Percentiles rank a stretch among this genome's conserved stretches.
Conservation (phyloP, 2,888 invertebrate genomes). For the Biston stratarius region DNA sequence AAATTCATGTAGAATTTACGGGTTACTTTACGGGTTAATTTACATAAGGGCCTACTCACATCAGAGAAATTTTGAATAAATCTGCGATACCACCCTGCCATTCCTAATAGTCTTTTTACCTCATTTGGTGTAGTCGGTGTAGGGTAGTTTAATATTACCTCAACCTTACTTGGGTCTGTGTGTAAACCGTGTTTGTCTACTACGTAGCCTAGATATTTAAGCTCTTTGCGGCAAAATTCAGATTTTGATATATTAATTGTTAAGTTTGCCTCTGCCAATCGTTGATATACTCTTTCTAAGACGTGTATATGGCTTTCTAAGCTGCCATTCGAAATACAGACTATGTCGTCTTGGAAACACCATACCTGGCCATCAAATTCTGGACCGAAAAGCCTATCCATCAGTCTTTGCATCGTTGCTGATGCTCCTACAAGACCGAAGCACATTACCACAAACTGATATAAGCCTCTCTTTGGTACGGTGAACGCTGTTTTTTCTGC, state of each 20-base stretch:
- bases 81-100: too few species aligned
- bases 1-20: too few species aligned
- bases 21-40: too few species aligned
- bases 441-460: constrained; percentile 17
- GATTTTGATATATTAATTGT: constrained; percentile 2
- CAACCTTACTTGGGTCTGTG: background rate
- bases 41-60: too few species aligned
- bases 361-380: constrained; percentile 11
- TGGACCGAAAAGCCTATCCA: constrained; percentile 20
- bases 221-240: background rate
- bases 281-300: background rate
- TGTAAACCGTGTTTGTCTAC: background rate
- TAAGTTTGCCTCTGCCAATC: background rate
- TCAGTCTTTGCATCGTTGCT: constrained; percentile 29
- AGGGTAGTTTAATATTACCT: too few species aligned
- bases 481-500: constrained; percentile 29
- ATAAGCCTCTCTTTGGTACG: constrained; percentile 21
- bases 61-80: too few species aligned
- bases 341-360: constrained; percentile 1
- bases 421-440: constrained; percentile 29
- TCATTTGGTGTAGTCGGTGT: too few species aligned
- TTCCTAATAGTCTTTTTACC: too few species aligned
- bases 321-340: background rate
- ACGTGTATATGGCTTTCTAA: background rate
- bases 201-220: constrained; percentile 8